These are phyloP conservation scores for Sinocyclocheilus grahami DNA, from an alignment of 2,113 vertebrate species.

Conservation along the genomic window DNA sequence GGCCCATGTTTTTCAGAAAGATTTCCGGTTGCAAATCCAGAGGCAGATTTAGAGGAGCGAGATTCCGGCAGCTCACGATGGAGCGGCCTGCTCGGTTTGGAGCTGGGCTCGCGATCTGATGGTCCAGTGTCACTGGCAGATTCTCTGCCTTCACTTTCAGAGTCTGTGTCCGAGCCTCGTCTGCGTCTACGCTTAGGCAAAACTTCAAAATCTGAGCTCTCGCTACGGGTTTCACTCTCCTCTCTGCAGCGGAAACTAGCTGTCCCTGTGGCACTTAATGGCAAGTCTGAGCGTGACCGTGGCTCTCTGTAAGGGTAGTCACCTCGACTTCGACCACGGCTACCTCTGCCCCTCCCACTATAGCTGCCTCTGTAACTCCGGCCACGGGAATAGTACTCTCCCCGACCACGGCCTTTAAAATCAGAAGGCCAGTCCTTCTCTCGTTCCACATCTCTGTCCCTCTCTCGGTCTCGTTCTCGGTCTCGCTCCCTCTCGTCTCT, in stretches of 20 bases:
- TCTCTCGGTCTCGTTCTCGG: constrained; percentile 77
- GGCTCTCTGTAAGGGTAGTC: constrained; percentile 90
- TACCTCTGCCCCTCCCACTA: constrained; percentile 84
- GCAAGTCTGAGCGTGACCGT: constrained; percentile 83
- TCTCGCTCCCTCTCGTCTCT: constrained; percentile 90
- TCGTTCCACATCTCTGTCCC: constrained; percentile 68
- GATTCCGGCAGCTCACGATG: constrained; percentile 71
- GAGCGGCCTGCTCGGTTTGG: constrained; percentile 83
- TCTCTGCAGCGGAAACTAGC: constrained; percentile 83
- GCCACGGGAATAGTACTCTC: constrained; percentile 96
- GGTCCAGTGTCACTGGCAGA: constrained; percentile 93
- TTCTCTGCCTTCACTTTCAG: constrained; percentile 94
- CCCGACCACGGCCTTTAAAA: constrained; percentile 90
- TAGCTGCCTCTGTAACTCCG: constrained; percentile 95
- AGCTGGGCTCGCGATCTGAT: constrained; percentile 88
- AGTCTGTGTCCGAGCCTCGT: constrained; percentile 92
- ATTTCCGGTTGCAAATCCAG: constrained; percentile 66
- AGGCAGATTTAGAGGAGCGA: constrained; percentile 65
- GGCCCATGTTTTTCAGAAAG: constrained; percentile 64
- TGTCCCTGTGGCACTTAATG: constrained; percentile 66
- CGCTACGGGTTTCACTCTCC: constrained; percentile 96
- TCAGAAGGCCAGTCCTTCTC: constrained; percentile 92
- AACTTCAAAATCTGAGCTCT: constrained; percentile 97
- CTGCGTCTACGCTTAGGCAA: constrained; percentile 91
- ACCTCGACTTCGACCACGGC: constrained; percentile 86